These are phyloP conservation scores for Martes martes DNA, from an alignment of 2,113 vertebrate species.

Conservation along the genomic window DNA sequence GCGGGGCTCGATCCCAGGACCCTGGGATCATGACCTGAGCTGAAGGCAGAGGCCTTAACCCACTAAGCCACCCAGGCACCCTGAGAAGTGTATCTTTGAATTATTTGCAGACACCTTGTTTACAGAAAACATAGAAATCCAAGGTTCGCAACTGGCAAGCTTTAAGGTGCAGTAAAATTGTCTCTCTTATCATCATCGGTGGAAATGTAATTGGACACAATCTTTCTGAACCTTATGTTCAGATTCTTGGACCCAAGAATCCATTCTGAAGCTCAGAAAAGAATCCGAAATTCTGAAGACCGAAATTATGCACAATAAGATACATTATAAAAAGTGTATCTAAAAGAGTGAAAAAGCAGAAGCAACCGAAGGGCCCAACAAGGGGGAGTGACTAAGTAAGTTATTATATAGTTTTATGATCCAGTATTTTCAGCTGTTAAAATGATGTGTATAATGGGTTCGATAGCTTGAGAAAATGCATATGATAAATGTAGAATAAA, in stretches of 20 bases:
- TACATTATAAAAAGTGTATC: not conserved
- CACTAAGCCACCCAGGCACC: too few species aligned
- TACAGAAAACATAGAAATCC: not conserved
- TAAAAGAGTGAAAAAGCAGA: not conserved
- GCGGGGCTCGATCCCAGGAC: too few species aligned
- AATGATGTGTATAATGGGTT: slow-evolving; percentile 30
- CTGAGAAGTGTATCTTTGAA: not conserved
- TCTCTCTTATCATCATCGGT: not conserved
- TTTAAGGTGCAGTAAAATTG: not conserved
- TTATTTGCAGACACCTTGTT: not conserved
- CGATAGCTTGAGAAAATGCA: slow-evolving; percentile 26
- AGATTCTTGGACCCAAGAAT: not conserved
- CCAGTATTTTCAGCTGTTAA: not conserved
- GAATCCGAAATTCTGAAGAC: slow-evolving; percentile 1
- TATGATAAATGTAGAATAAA: slow-evolving; percentile 9
- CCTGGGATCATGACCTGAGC: too few species aligned
- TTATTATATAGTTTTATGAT: not conserved
- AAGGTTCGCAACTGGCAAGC: not conserved
- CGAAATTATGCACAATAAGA: not conserved
- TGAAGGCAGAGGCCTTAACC: too few species aligned
- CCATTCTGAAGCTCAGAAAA: slow-evolving; percentile 42
- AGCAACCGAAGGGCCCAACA: not conserved
- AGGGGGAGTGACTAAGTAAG: not conserved
- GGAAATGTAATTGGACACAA: not conserved
- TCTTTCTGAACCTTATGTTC: not conserved